A percentile compares a stretch with the other conserved stretches of the same genome.
Conservation (phyloP, 2,113 vertebrate species). For the Chlorodrepanis virens region DNA sequence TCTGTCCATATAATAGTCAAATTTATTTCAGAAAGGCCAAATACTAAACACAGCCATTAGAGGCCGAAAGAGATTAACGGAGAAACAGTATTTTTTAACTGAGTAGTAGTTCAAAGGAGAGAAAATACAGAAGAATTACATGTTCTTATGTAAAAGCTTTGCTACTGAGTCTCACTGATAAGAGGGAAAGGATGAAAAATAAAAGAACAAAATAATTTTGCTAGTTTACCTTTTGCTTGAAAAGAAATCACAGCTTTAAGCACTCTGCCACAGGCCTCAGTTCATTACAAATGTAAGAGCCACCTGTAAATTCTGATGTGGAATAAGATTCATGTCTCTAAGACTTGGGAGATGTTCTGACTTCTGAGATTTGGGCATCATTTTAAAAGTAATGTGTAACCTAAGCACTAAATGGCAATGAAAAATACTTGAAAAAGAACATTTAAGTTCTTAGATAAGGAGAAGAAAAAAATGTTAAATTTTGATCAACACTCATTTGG, state of each 20-base stretch:
- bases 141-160: slow-evolving; percentile 35
- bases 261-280: background rate
- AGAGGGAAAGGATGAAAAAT: background rate
- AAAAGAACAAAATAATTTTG: background rate
- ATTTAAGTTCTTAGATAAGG: background rate
- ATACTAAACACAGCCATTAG: slow-evolving; percentile 51
- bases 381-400: background rate
- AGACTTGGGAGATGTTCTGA: background rate
- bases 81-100: background rate
- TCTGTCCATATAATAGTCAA: slow-evolving; percentile 7
- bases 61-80: slow-evolving; percentile 19
- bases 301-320: background rate
- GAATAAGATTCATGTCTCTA: background rate
- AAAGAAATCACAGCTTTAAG: slow-evolving; percentile 28
- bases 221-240: slow-evolving; percentile 17
- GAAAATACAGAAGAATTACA: slow-evolving; percentile 15
- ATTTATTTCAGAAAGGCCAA: slow-evolving; percentile 45
- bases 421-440: background rate
- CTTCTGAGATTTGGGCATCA: background rate
- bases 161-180: background rate
- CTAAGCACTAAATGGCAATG: background rate
- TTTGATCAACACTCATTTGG: background rate
- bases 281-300: background rate
- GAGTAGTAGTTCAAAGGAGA: background rate
- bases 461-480: background rate